Conservation (phyloP, 2,113 vertebrate species). For the Antennarius striatus region DNA sequence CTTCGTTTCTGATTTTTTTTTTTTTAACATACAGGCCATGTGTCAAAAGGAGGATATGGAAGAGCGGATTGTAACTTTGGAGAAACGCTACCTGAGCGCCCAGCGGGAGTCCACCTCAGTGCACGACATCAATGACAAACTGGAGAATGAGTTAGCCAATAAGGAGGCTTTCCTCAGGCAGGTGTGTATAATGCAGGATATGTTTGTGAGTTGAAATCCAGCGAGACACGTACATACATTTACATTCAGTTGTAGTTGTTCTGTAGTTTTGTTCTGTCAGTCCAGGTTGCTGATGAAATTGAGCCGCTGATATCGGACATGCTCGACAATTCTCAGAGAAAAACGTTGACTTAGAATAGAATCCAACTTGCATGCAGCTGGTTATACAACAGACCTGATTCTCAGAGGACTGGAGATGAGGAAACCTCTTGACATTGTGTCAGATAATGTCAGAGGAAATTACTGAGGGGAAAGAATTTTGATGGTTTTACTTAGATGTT, state of each 20-base stretch:
- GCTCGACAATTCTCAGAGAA: neutral
- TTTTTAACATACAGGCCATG: constrained; percentile 84
- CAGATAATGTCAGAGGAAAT: constrained; percentile 40
- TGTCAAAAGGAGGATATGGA: constrained; percentile 99
- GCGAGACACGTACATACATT: too few relatives aligned
- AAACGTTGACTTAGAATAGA: neutral
- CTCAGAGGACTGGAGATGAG: constrained; percentile 9
- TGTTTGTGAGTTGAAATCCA: neutral
- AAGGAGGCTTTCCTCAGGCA: constrained; percentile 97
- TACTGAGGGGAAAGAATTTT: constrained; percentile 1
- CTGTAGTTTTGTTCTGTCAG: neutral
- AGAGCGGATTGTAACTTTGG: constrained; percentile 95
- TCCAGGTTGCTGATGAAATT: constrained; percentile 26
- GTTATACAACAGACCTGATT: constrained; percentile 3
- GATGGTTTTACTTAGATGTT: constrained; percentile 21
- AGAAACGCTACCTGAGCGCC: constrained; percentile 98
- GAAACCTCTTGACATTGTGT: constrained; percentile 45
- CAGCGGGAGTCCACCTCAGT: constrained; percentile 98
- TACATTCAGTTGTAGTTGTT: neutral
- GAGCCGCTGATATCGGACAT: neutral
- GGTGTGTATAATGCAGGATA: constrained; percentile 73
- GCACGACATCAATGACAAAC: constrained; percentile 98
- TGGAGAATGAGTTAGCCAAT: constrained; percentile 97
- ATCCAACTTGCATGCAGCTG: constrained; percentile 5
- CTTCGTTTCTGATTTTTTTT: constrained; percentile 3